Base-by-base conservation (phyloP, 2,888 invertebrate species). In the Epinotia bilunana region DNA sequence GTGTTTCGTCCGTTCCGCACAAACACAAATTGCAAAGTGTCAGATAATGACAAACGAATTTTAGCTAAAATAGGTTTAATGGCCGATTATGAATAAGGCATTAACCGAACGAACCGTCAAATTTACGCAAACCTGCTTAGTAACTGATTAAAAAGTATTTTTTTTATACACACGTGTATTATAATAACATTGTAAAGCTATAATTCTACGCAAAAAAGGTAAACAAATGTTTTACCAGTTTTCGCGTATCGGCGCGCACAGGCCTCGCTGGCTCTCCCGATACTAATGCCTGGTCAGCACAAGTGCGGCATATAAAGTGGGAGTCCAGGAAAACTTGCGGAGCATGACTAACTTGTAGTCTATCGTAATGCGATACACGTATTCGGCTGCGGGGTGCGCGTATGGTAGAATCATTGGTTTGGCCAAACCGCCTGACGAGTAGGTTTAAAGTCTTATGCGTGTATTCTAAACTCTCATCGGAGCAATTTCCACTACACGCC, bases 271-370 rank as follows among this genome's bases (percentile, higher is more conserved):
- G 86, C 86, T 84, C 84, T 84, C 87, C 87, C 84, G 83, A 85
- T 81, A 90, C 92, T 92, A 88, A 86, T 82, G 86, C 84, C 85
- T 85, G 68, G 85, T 81, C 78, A 80, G 82, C 86, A 84, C 84
- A 86, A 86, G 85, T 79, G 80, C 79, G 81, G 71, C 75, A 75
- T 75, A 75, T 75, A 75, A 71, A 75, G 75, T 72, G 72, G 71
- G 28, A 49, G 84, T 86, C 86, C 91, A 89, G 91, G 91, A 90
- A 90, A 88, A 86, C 84, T 81, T 78, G 79, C 77, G 73, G 77
- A 78, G 79, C 81, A 77, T 74, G 74, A 76, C 49, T 85, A 86
- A 88, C 83, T 53, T 28, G 28, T 49, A 49, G 58, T 60, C 49
- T 46, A 74, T 74, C 46, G 64, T 57, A 58, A 74, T 74, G 70